Evolutionary conservation across 2,797 vertebrate genomes (phyloP).

Genomic region (Carapus acus): DNA sequence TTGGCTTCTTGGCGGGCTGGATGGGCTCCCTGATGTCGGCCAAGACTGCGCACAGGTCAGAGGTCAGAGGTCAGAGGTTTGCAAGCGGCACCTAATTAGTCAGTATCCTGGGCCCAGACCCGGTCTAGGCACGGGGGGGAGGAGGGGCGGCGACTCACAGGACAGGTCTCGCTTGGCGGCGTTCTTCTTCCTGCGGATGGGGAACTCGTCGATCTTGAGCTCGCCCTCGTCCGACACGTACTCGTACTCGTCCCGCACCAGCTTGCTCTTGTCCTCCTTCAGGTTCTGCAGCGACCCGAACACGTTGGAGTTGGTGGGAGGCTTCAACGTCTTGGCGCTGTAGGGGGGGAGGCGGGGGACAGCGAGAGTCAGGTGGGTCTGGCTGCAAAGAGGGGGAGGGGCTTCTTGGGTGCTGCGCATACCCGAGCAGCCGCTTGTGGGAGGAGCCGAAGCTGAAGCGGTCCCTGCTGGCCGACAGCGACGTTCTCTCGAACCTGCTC

Average conservation of each 20-base stretch:
- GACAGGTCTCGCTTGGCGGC: constrained; percentile 88
- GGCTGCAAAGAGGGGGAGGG: no score
- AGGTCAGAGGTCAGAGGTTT: no score
- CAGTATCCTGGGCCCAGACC: no score
- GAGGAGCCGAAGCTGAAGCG: constrained; percentile 92
- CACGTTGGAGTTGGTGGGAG: constrained; percentile 84
- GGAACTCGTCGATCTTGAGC: constrained; percentile 98
- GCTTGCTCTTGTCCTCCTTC: constrained; percentile 94
- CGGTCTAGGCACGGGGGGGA: no score
- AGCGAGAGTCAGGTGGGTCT: constrained; percentile 17
- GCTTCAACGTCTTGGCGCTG: constrained; percentile 90
- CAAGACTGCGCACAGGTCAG: constrained; percentile 74
- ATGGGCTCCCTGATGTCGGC: constrained; percentile 87
- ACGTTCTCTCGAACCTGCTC: constrained; percentile 84
- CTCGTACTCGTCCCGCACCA: constrained; percentile 93
- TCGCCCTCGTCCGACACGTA: constrained; percentile 97
- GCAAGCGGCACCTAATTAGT: no score
- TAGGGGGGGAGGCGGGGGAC: constrained; percentile 32
- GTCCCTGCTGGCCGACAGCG: constrained; percentile 85
- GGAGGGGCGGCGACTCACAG: no score
- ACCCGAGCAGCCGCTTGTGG: constrained; percentile 90
- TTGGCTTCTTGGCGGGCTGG: constrained; percentile 83
- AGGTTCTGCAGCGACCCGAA: constrained; percentile 95
- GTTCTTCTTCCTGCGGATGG: constrained; percentile 96
- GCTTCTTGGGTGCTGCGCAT: constrained; percentile 55